A percentile compares a stretch with the other conserved stretches of the same genome.
Evolutionary conservation across 1,140 invertebrate genomes (phyloP).

Genomic region (Aplysia californica): DNA sequence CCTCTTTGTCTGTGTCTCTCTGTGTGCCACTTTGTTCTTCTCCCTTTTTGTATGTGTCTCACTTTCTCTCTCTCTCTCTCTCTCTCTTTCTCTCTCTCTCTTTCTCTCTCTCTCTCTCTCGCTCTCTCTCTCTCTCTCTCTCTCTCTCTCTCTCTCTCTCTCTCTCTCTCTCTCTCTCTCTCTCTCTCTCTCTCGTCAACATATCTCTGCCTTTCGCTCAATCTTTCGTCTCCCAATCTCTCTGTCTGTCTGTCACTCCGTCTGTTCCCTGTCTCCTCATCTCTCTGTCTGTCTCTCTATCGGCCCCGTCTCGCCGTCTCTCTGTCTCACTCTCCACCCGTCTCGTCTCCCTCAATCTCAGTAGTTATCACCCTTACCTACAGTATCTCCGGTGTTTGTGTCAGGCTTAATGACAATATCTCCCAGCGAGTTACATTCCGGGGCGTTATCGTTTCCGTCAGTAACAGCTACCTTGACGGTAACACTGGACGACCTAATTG

Average conservation of each 20-base stretch:
- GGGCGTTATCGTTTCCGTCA: slow-evolving; percentile 26
- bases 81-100: background rate
- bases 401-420: background rate
- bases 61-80: too few species aligned
- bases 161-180: slow-evolving; percentile 1
- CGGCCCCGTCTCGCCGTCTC: too few species aligned
- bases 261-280: too few species aligned
- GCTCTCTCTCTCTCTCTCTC: slow-evolving; percentile 20
- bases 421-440: slow-evolving; percentile 15
- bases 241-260: too few species aligned
- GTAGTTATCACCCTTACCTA: too few species aligned
- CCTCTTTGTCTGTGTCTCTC: too few species aligned
- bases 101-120: background rate
- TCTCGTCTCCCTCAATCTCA: too few species aligned
- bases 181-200: background rate
- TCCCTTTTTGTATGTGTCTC: too few species aligned
- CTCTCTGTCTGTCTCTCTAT: too few species aligned
- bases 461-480: slow-evolving; percentile 11
- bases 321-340: too few species aligned
- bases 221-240: too few species aligned
- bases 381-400: background rate
- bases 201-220: background rate
- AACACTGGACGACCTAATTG: background rate
- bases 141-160: slow-evolving; percentile 25
- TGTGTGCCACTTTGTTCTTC: background rate